Evolutionary conservation across 1,140 invertebrate genomes (phyloP), one percentile per base, ranked within the genome.

Genomic region (Drosophila truncata): DNA sequence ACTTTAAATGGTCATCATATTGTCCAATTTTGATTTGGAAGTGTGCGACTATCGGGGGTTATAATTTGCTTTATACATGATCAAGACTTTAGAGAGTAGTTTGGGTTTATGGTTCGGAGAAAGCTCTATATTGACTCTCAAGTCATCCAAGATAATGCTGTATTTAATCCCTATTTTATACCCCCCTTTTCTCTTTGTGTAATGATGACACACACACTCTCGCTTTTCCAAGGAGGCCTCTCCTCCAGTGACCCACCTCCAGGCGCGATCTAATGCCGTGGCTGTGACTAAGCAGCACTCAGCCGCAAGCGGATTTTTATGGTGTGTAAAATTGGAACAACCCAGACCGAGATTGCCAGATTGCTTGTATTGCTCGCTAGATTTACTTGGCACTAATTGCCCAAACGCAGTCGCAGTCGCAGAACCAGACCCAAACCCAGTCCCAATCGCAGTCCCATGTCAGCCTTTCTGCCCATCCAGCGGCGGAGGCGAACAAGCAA

Each of bases 261-360:
- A 23, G 20, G 29, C 31, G 42, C 42, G 35, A 55, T 60, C 67
- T 55, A 59, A 77, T 77, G 73, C 35, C 29, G 18, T 61, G 74
- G 13, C 14, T 54, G 20, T 74, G 70, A 75, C 29, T 47, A 64
- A 57, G 37, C 29, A 47, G 46, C 35, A 29, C 49, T n/a, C 35
- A 71, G 52, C 42, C 37, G 20, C 52, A 18, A 5, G 29, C 27
- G 31, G 29, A 37, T 60, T 61, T 78, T 61, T 69, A 77, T 77
- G 73, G 42, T 37, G 47, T 78, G 74, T 60, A 42, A 61, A 83
- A 79, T 83, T 84, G 49, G 20, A 79, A 59, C 37, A 67, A 16
- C 29, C 61, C 61, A 18, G 35, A 52, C 49, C 35, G 44, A 73
- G 29, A 14, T 41, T 27, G 25, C 27, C 47, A 50, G 63, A 72